Base-by-base conservation (phyloP, 2,888 invertebrate genomes). In the Amphipyra tragopoginis region DNA sequence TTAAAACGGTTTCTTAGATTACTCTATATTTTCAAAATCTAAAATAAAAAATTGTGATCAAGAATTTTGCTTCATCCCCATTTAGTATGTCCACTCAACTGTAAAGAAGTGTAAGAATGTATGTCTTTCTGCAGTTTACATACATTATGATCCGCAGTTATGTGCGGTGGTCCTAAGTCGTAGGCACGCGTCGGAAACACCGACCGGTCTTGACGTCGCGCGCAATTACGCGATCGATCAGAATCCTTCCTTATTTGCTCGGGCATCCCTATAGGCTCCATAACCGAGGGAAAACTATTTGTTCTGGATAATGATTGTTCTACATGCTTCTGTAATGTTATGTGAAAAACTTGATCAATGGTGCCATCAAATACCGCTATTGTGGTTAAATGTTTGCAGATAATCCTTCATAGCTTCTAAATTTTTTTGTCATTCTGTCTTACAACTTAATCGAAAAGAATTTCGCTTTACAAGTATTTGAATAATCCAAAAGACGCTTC, bases 211-310 rank as follows among this genome's bases (percentile, higher is more conserved):
- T 38, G 43, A 26, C 60, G 55, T 45, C 56, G 60, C 53, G n/a
- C 43, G 63, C 68, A 71, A 81, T 80, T 81, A 72, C 65, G 42
- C 58, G 49, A 70, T 67, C 75, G 57, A 76, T 76, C 79, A 68
- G 65, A 52, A 61, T 56, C 56, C 71, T 74, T 78, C 79, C 79
- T 80, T 74, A 68, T 78, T 74, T 64, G 69, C 53, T 61, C 54
- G 40, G 14, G 56, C 45, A 61, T 63, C 48, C 49, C 65, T 75
- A 60, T 43, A 50, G 72, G 59, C 51, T 54, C 56, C 56, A 53
- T 75, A 65, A 65, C 60, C 15, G 56, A 43, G 54, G 58, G 47
- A 78, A 72, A 75, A 61, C 59, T 54, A 56, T 61, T 62, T 68
- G 58, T 69, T 48, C 61, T 42, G 43, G 44, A 58, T 64, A 61